Conservation (phyloP, 1,140 invertebrate genomes). For the Littorina saxatilis region DNA sequence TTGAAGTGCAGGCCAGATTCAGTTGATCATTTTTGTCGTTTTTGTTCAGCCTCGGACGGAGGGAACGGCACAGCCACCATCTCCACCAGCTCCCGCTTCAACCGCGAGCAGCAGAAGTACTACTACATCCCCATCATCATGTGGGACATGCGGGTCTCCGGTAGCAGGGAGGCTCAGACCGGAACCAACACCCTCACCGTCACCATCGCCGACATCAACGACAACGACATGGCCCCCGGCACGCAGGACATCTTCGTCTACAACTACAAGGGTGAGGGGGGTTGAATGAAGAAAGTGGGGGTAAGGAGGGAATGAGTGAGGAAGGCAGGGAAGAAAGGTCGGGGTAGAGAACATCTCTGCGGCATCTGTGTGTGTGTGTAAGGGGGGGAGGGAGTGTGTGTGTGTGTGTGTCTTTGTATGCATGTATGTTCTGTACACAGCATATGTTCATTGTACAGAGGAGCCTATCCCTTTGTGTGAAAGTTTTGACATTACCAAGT, state of each 20-base stretch:
- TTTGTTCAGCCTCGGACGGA: conserved; percentile 39
- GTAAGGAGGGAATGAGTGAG: no score
- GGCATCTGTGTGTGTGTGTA: not conserved
- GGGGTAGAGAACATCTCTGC: no score
- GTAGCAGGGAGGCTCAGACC: conserved; percentile 25
- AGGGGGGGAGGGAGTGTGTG: not conserved
- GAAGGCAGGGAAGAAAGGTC: not conserved
- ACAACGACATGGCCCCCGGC: conserved; percentile 97
- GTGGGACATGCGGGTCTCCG: conserved; percentile 67
- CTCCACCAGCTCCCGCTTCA: conserved; percentile 81
- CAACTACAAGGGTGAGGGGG: conserved; percentile 89
- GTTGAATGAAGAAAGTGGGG: no score
- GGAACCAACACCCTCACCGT: conserved; percentile 95
- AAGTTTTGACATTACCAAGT: no score
- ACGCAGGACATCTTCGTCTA: conserved; percentile 98
- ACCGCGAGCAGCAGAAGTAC: conserved; percentile 89
- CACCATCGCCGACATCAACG: conserved; percentile 97
- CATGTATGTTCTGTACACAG: no score
- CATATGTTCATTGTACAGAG: no score
- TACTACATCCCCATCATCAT: conserved; percentile 73
- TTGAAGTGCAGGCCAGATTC: no score
- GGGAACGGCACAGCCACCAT: conserved; percentile 56
- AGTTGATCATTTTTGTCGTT: no score
- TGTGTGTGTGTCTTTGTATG: no score
- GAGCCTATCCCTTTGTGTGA: no score